Percentiles rank a stretch among this genome's conserved stretches.
These are phyloP conservation scores for Meles meles DNA, from an alignment of 2,113 vertebrate species.

Conservation along the genomic window DNA sequence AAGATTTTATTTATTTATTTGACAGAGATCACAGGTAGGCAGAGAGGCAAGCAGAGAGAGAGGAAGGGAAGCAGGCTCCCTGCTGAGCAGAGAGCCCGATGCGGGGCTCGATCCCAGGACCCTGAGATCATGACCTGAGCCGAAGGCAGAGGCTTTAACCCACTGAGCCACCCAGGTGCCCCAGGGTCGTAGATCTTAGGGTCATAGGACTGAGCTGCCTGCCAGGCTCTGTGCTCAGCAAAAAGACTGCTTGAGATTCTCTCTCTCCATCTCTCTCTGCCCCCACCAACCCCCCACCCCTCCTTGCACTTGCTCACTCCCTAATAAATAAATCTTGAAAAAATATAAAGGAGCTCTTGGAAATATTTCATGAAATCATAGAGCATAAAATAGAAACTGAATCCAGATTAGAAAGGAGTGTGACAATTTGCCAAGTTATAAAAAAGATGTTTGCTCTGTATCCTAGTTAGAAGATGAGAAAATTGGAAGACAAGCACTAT, in stretches of 20 bases:
- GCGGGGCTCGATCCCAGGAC: too few relatives aligned
- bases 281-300: not conserved
- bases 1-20: too few relatives aligned
- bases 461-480: not conserved
- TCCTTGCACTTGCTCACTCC: not conserved
- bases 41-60: too few relatives aligned
- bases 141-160: too few relatives aligned
- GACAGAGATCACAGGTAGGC: too few relatives aligned
- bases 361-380: not conserved
- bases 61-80: too few relatives aligned
- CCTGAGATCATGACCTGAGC: too few relatives aligned
- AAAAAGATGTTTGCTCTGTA: not conserved
- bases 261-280: not conserved
- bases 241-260: not conserved
- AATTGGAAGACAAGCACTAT: not conserved
- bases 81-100: too few relatives aligned
- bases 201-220: not conserved
- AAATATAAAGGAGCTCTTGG: not conserved
- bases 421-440: not conserved
- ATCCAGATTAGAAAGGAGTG: not conserved
- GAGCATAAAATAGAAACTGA: not conserved
- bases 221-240: not conserved
- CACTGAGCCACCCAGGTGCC: too few relatives aligned
- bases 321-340: not conserved
- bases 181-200: not conserved